Percentiles rank a stretch among this genome's conserved stretches.
Evolutionary conservation across 1,140 invertebrate species (phyloP).

Genomic region (Rhopalosiphum maidis): DNA sequence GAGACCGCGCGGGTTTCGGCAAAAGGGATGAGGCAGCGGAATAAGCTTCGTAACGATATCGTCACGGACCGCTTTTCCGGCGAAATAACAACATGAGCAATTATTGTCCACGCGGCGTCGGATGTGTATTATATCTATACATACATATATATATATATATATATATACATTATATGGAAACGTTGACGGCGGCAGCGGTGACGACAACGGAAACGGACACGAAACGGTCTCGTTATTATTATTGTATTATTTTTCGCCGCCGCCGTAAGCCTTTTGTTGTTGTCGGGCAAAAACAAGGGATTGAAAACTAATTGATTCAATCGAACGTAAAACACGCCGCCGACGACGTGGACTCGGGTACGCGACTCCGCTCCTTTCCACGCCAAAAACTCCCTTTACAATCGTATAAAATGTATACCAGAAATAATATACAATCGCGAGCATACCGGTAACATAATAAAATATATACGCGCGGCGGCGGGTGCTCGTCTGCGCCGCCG

Average conservation of each 20-base stretch:
- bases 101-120: slow-evolving; percentile 22
- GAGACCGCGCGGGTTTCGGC: not conserved
- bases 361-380: not conserved
- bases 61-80: slow-evolving; percentile 28
- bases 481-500: not conserved
- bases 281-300: slow-evolving; percentile 52
- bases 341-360: not conserved
- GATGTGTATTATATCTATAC: not conserved
- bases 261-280: slow-evolving; percentile 50
- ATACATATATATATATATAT: no score
- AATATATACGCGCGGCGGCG: not conserved
- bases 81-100: slow-evolving; percentile 44
- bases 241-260: slow-evolving; percentile 30
- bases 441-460: not conserved
- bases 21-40: not conserved
- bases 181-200: not conserved
- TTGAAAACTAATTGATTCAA: slow-evolving; percentile 58
- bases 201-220: slow-evolving; percentile 27
- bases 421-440: not conserved
- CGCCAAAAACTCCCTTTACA: not conserved
- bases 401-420: not conserved
- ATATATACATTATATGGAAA: not conserved
- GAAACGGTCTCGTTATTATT: slow-evolving; percentile 55
- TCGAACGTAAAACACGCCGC: slow-evolving; percentile 54
- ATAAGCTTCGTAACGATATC: slow-evolving; percentile 51